Evolutionary conservation across 2,797 vertebrate species (phyloP), one percentile per base, ranked within the genome.

Genomic region (Eulemur coronatus): DNA sequence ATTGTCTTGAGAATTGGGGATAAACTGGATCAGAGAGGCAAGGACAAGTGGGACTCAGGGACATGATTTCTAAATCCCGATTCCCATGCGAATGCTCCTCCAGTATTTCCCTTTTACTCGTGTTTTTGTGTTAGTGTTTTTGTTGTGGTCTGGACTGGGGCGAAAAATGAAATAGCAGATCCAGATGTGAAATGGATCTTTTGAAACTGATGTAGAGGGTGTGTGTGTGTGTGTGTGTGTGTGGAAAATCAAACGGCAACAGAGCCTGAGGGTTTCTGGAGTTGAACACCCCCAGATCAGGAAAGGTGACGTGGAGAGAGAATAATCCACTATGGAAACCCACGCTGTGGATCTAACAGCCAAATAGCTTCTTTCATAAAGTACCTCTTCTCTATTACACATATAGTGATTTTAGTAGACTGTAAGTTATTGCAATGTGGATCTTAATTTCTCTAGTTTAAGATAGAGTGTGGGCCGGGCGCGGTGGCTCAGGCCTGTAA

Each of bases 1-100:
- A 63, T 80, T 98, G 94, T 97, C 96, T 95, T 95, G 97, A 97
- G 80, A 98, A 97, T 0, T 91, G 78, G 65, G 97, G 92, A 94
- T 96, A 97, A 96, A 96, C 97, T 89, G 61, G 88, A 82, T 98
- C 80, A 96, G 97, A 98, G 96, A 97, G 50, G 52, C 94, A 97
- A 97, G 92, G 92, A 76, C 70, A 38, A 93, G 90, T 84, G 78
- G 88, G 52, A 89, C 93, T 94, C 84, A 93, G 96, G 96, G 97
- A 97, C 95, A 82, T 88, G 65, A 46, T 96, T 98, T 97, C 35
- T 84, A 97, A 46, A 38, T 86, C 97, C 72, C 43, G 82, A 59
- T 93, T 95, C 94, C 91, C 22, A 82, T 20, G 96, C 38, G 84
- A 97, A 79, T 81, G 78, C 13, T 95, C 84, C 18, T 78, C 65